Evolutionary conservation across 2,113 vertebrate species (phyloP).

Genomic region (Candoia aspera): DNA sequence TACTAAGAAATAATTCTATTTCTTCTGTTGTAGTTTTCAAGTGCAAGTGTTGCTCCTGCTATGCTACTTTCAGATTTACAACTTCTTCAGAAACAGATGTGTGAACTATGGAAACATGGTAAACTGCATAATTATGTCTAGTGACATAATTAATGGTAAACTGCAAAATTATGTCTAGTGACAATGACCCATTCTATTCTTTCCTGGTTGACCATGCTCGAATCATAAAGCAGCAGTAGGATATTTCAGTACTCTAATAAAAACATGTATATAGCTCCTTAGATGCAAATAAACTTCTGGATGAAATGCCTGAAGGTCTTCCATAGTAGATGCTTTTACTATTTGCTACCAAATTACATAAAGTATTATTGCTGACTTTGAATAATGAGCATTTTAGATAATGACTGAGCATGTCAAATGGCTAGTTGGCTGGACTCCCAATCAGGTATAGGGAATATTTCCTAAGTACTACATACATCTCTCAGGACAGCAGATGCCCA

Average conservation of each 20-base stretch:
- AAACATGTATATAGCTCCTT: not conserved
- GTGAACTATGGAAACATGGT: too few species aligned
- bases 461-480: not conserved
- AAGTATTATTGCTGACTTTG: not conserved
- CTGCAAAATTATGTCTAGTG: not conserved
- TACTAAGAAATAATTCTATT: not conserved
- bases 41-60: not conserved
- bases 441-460: not conserved
- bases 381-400: not conserved
- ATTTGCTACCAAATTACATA: not conserved
- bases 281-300: not conserved
- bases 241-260: not conserved
- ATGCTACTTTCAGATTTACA: not conserved
- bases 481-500: not conserved
- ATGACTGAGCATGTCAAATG: not conserved
- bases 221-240: not conserved
- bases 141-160: too few species aligned
- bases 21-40: not conserved
- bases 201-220: not conserved
- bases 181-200: not conserved
- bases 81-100: not conserved
- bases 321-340: not conserved
- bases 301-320: not conserved
- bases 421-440: not conserved
- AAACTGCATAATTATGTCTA: not conserved